These are phyloP conservation scores for Dryoscopus gambensis DNA, from an alignment of 2,113 vertebrate species.

Conservation along the genomic window DNA sequence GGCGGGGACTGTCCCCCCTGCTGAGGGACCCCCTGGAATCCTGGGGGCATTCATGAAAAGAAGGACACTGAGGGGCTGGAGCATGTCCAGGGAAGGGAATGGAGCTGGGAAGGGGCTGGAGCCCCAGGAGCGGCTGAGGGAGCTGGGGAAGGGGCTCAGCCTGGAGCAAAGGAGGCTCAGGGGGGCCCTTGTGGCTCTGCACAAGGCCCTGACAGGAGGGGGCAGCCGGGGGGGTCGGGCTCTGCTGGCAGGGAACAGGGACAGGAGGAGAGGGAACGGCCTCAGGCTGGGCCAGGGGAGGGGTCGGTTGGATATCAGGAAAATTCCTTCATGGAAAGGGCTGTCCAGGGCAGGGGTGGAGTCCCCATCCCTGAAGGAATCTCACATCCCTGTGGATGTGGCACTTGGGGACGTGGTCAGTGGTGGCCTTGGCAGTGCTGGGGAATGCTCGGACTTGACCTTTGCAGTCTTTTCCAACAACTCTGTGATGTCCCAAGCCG, in stretches of 20 bases:
- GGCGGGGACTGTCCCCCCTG: not conserved
- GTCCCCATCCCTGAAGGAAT: not conserved
- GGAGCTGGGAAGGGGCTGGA: not conserved
- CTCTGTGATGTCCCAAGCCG: not conserved
- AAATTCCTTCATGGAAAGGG: not conserved
- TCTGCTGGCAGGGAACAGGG: not conserved
- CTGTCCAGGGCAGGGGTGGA: not conserved
- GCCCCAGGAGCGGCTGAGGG: fast-evolving
- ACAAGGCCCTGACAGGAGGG: not conserved
- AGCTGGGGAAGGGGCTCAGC: not conserved
- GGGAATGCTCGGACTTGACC: fast-evolving
- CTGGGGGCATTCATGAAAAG: not conserved
- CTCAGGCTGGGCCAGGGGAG: not conserved
- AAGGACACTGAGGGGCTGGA: not conserved
- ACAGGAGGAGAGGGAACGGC: not conserved
- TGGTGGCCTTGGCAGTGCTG: not conserved
- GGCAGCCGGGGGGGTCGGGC: not conserved
- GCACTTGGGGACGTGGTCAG: not conserved
- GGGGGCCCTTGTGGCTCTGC: not conserved
- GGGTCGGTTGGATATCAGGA: fast-evolving
- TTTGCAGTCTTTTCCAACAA: not conserved
- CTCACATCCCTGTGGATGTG: not conserved
- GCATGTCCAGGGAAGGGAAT: not conserved
- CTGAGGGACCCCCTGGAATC: not conserved
- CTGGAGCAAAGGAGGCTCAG: not conserved